These are phyloP conservation scores for Gouania willdenowi DNA, from an alignment of 2,797 vertebrate species.

Conservation along the genomic window DNA sequence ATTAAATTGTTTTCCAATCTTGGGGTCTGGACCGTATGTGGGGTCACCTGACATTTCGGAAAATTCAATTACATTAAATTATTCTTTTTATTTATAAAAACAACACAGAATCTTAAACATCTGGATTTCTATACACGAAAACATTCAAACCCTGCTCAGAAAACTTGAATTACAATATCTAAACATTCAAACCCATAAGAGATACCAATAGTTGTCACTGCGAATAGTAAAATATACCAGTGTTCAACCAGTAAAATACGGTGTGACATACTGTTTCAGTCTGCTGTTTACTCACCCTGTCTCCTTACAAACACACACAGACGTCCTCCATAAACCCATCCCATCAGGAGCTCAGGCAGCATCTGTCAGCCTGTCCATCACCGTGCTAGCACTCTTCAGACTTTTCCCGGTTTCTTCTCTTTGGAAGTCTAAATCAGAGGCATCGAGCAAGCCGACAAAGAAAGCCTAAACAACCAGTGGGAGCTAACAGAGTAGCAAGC, in stretches of 20 bases:
- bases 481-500: not conserved
- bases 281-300: constrained; percentile 33
- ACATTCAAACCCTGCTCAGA: too few species aligned
- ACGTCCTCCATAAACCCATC: constrained; percentile 27
- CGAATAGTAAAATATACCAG: too few species aligned
- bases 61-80: too few species aligned
- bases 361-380: constrained; percentile 52
- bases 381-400: constrained; percentile 8
- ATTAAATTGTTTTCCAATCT: too few species aligned
- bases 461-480: not conserved
- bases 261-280: constrained; percentile 34
- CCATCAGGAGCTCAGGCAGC: constrained; percentile 40
- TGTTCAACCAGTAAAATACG: constrained; percentile 24
- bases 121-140: too few species aligned
- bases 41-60: too few species aligned
- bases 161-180: too few species aligned
- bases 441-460: not conserved
- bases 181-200: too few species aligned
- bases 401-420: not conserved
- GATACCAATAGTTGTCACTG: too few species aligned
- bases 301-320: constrained; percentile 1
- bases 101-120: too few species aligned
- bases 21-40: too few species aligned
- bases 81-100: too few species aligned
- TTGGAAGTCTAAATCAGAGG: constrained; percentile 6